Evolutionary conservation across 92 coral and sea anemone genomes (phyloP).

Genomic region (Phenganax marumi): DNA sequence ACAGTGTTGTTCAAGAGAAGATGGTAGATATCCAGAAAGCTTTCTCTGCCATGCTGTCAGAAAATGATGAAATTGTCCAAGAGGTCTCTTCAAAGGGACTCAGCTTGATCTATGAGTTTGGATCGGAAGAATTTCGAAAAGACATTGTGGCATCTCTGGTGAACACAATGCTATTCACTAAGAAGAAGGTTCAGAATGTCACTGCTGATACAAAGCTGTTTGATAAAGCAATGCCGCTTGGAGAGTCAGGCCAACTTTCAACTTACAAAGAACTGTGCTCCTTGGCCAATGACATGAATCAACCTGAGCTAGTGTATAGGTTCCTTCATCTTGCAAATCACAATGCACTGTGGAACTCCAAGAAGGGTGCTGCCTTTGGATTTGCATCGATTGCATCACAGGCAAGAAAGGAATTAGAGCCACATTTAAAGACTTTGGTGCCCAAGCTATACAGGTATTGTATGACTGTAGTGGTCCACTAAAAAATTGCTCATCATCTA

Average conservation of each 20-base stretch:
- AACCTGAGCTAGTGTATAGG: constrained; percentile 94
- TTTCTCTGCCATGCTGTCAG: constrained; percentile 83
- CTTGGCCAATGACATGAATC: constrained; percentile 92
- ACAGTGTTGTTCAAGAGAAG: constrained; percentile 77
- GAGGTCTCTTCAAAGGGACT: constrained; percentile 98
- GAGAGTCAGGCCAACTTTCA: constrained; percentile 75
- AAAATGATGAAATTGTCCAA: constrained; percentile 83
- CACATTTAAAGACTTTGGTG: constrained; percentile 84
- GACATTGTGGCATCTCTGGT: constrained; percentile 83
- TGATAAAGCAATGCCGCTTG: constrained; percentile 71
- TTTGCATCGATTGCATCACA: constrained; percentile 89
- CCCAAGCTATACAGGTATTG: constrained; percentile 93
- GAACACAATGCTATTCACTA: constrained; percentile 69
- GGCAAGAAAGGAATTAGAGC: constrained; percentile 91
- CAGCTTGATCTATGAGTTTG: constrained; percentile 89
- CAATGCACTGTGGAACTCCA: constrained; percentile 97
- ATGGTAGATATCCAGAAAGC: constrained; percentile 83
- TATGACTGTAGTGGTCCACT: neutral
- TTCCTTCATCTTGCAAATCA: constrained; percentile 97
- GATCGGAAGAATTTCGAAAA: constrained; percentile 74
- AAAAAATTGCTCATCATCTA: neutral
- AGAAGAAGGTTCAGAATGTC: constrained; percentile 63
- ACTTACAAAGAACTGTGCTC: constrained; percentile 98
- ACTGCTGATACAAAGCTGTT: constrained; percentile 72
- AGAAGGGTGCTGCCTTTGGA: constrained; percentile 96